A percentile compares a stretch with the other conserved stretches of the same genome.
These are phyloP conservation scores for Falcaria lacertinaria DNA, from an alignment of 2,888 invertebrate species.

Conservation along the genomic window DNA sequence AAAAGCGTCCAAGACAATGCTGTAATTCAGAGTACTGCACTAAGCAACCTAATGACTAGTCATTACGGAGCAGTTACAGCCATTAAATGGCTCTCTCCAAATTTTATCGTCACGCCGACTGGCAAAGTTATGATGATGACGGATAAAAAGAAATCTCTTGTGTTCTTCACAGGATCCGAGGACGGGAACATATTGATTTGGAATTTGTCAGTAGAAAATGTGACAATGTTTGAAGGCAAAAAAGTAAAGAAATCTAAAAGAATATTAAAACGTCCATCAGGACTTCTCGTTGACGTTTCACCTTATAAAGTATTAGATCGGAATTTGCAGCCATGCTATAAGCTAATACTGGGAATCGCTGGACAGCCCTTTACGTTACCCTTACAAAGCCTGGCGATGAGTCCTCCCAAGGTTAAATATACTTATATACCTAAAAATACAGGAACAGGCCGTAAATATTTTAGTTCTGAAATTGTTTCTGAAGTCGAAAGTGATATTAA, in stretches of 20 bases:
- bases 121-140: slow-evolving; percentile 69
- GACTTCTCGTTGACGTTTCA: slow-evolving; percentile 80
- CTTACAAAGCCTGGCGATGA: slow-evolving; percentile 65
- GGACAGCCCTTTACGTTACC: slow-evolving; percentile 57
- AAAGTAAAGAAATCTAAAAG: slow-evolving; percentile 67
- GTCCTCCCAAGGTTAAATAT: slow-evolving; percentile 50
- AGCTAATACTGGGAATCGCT: slow-evolving; percentile 67
- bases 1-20: slow-evolving; percentile 80
- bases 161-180: slow-evolving; percentile 82
- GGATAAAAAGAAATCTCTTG: slow-evolving; percentile 64
- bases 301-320: slow-evolving; percentile 80
- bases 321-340: slow-evolving; percentile 82
- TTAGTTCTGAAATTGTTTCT: slow-evolving; percentile 45
- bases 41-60: slow-evolving; percentile 81
- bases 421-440: slow-evolving; percentile 43
- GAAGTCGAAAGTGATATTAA: slow-evolving; percentile 50
- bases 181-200: slow-evolving; percentile 86
- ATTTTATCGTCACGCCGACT: slow-evolving; percentile 77
- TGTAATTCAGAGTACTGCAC: slow-evolving; percentile 78
- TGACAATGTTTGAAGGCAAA: slow-evolving; percentile 46
- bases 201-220: slow-evolving; percentile 81
- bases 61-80: slow-evolving; percentile 82
- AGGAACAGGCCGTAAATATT: slow-evolving; percentile 63
- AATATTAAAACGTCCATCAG: slow-evolving; percentile 75
- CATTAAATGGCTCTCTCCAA: slow-evolving; percentile 85